phyloP scores from a whole-genome alignment of 2,113 vertebrate genomes.

The Menura novaehollandiae region DNA sequence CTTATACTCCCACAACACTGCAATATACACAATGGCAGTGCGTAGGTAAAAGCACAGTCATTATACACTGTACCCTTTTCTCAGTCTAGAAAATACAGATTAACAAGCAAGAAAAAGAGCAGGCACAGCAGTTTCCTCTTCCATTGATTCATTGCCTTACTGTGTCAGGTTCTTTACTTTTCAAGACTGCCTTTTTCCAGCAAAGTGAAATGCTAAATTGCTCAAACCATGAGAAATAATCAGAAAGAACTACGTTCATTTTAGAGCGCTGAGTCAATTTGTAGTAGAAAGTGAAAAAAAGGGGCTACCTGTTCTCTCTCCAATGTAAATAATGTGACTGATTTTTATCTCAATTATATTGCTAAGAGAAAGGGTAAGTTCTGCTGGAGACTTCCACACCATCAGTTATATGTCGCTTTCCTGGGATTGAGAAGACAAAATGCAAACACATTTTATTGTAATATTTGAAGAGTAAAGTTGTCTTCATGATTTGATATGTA shows the following conservation, averaged over 20 bases:
- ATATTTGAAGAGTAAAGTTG: neutral
- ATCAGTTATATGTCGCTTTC: neutral
- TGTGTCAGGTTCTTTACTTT: neutral
- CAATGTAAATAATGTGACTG: neutral
- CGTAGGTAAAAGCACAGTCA: neutral
- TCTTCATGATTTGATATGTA: neutral
- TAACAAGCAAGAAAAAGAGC: neutral
- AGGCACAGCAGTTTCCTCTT: conserved; percentile 13
- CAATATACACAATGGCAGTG: neutral
- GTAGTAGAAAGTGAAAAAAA: neutral
- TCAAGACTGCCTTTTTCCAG: neutral
- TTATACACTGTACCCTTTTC: neutral
- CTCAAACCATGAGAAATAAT: conserved; percentile 1
- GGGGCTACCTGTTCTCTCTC: neutral
- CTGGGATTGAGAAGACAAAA: neutral
- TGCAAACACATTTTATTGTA: neutral
- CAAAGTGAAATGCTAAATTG: neutral
- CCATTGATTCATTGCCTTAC: neutral
- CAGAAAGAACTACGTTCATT: neutral
- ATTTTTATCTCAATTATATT: neutral
- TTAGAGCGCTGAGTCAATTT: neutral
- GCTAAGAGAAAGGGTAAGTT: neutral
- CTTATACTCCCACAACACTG: neutral
- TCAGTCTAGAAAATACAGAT: neutral
- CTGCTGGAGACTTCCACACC: neutral